A percentile compares a stretch with the other conserved stretches of the same genome.
These are phyloP conservation scores for Harpagus bidentatus DNA, from an alignment of 2,113 vertebrate species.

Conservation along the genomic window DNA sequence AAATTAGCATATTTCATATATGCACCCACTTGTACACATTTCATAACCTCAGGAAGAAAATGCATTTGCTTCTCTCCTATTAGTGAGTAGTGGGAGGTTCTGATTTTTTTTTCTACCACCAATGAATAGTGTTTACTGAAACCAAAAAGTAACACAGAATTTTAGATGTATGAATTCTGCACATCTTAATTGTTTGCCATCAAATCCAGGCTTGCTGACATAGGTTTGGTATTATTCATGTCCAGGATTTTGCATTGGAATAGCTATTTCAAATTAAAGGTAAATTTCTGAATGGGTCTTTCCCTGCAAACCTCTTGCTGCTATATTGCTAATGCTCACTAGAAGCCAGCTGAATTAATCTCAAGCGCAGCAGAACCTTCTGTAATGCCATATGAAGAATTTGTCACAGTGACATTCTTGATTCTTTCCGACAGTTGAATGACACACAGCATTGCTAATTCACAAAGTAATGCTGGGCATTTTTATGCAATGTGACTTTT, in stretches of 20 bases:
- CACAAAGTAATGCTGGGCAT: neutral
- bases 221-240: neutral
- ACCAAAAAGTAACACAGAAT: neutral
- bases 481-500: slow-evolving; percentile 43
- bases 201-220: neutral
- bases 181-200: neutral
- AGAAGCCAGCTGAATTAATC: neutral
- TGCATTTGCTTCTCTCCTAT: neutral
- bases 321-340: neutral
- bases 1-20: neutral
- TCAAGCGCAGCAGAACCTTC: neutral
- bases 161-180: neutral
- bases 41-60: neutral
- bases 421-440: slow-evolving; percentile 37
- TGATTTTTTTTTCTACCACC: neutral
- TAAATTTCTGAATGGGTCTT: neutral
- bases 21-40: neutral
- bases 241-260: neutral
- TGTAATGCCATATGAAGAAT: neutral
- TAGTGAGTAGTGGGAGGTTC: neutral
- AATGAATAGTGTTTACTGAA: neutral
- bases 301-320: neutral
- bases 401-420: neutral
- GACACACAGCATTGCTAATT: slow-evolving; percentile 16
- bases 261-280: neutral